Conservation (phyloP, 2,797 vertebrate genomes). For the Enoplosus armatus region DNA sequence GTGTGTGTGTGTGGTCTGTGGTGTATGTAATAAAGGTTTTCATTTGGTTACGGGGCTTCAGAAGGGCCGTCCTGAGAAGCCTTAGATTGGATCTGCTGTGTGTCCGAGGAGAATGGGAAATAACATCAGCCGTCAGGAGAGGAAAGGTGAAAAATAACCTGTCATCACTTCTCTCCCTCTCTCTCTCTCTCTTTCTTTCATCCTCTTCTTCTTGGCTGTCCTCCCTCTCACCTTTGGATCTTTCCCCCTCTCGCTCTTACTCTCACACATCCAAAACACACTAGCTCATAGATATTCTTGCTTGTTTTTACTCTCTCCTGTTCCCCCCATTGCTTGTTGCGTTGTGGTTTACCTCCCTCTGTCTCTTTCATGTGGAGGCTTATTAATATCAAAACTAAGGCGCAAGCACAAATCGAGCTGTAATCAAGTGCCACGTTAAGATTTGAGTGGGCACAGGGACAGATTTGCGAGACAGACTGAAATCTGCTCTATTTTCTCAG, state of each 20-base stretch:
- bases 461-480: neutral
- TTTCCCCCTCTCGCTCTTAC: neutral
- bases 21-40: conserved; percentile 83
- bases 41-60: conserved; percentile 84
- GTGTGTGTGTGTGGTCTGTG: conserved; percentile 20
- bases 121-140: conserved; percentile 84
- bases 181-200: conserved; percentile 24
- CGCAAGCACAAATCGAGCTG: neutral
- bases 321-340: conserved; percentile 17
- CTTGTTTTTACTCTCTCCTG: neutral
- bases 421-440: neutral
- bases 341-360: neutral
- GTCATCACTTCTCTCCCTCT: conserved; percentile 82
- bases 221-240: conserved; percentile 60
- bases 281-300: conserved; percentile 9
- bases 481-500: neutral
- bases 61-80: conserved; percentile 82
- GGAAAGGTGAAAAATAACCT: conserved; percentile 89
- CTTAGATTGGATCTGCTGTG: conserved; percentile 84
- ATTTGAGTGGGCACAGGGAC: neutral
- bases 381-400: neutral
- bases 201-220: conserved; percentile 30
- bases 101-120: conserved; percentile 84
- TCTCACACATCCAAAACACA: conserved; percentile 26
- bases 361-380: neutral